Percentiles rank a stretch among this genome's conserved stretches.
Evolutionary conservation across 1,140 invertebrate genomes (phyloP).

Genomic region (Bombyx mori): DNA sequence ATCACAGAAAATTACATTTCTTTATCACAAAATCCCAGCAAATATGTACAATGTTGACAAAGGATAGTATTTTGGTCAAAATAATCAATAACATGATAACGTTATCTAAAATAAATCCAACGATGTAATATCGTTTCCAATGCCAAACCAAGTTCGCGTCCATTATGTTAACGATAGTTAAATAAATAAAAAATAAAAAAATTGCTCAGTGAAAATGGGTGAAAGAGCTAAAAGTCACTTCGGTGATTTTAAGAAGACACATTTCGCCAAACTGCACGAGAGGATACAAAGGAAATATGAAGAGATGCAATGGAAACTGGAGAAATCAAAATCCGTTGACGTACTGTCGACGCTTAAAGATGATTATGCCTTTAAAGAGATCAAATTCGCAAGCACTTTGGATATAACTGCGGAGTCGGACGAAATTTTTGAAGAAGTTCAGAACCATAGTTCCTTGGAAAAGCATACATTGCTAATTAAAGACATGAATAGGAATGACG

Average conservation of each 20-base stretch:
- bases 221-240: constrained; percentile 15
- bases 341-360: constrained; percentile 27
- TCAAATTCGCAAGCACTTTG: constrained; percentile 26
- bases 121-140: constrained; percentile 6
- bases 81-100: constrained; percentile 22
- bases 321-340: constrained; percentile 53
- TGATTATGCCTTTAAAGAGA: constrained; percentile 27
- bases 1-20: not conserved
- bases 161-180: too few relatives aligned
- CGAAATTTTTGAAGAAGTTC: constrained; percentile 8
- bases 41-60: constrained; percentile 2
- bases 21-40: not conserved
- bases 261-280: constrained; percentile 46
- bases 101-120: constrained; percentile 11
- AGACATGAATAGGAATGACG: constrained; percentile 24
- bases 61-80: constrained; percentile 20
- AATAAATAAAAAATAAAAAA: too few relatives aligned
- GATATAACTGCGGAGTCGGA: constrained; percentile 24
- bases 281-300: constrained; percentile 52
- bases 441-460: constrained; percentile 5
- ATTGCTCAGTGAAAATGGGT: constrained; percentile 17
- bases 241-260: constrained; percentile 22
- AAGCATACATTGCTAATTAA: constrained; percentile 13
- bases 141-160: constrained; percentile 1
- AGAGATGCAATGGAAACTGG: constrained; percentile 52